phyloP scores from a whole-genome alignment of 2,113 vertebrate genomes.

The Rana temporaria region DNA sequence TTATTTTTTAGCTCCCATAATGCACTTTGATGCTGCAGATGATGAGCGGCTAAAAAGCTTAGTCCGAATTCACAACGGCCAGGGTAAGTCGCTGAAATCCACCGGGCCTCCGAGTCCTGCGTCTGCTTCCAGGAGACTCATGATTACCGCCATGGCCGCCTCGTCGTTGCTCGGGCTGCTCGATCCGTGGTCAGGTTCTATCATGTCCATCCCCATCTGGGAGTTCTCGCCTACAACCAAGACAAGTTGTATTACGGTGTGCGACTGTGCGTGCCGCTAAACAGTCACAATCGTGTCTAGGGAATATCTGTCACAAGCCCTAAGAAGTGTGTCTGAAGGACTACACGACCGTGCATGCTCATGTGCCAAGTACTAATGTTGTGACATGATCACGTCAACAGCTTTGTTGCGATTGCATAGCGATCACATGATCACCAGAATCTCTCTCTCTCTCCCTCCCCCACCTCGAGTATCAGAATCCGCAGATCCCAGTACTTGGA shows the following conservation, averaged over 20 bases:
- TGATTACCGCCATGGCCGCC: slow-evolving; percentile 98
- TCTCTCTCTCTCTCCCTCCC: too few relatives aligned
- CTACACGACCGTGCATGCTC: too few relatives aligned
- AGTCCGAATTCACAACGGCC: slow-evolving; percentile 87
- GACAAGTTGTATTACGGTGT: neutral
- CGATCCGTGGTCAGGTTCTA: slow-evolving; percentile 91
- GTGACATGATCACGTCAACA: too few relatives aligned
- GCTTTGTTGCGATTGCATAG: too few relatives aligned
- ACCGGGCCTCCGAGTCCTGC: slow-evolving; percentile 96
- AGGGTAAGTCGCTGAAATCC: slow-evolving; percentile 97
- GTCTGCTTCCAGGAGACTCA: slow-evolving; percentile 98
- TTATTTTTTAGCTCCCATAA: slow-evolving; percentile 74
- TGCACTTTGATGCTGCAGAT: slow-evolving; percentile 73
- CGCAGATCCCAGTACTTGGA: too few relatives aligned
- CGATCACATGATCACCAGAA: too few relatives aligned
- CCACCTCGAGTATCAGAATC: too few relatives aligned
- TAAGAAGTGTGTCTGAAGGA: too few relatives aligned
- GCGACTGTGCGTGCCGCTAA: too few relatives aligned
- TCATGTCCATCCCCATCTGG: slow-evolving; percentile 94
- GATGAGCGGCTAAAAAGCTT: neutral
- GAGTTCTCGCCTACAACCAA: slow-evolving; percentile 87
- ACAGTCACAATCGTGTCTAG: too few relatives aligned
- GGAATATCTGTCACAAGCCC: too few relatives aligned
- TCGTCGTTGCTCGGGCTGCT: slow-evolving; percentile 98
- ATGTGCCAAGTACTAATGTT: too few relatives aligned